Evolutionary conservation across 1,140 invertebrate species (phyloP).

Genomic region (Antheraea mylitta): DNA sequence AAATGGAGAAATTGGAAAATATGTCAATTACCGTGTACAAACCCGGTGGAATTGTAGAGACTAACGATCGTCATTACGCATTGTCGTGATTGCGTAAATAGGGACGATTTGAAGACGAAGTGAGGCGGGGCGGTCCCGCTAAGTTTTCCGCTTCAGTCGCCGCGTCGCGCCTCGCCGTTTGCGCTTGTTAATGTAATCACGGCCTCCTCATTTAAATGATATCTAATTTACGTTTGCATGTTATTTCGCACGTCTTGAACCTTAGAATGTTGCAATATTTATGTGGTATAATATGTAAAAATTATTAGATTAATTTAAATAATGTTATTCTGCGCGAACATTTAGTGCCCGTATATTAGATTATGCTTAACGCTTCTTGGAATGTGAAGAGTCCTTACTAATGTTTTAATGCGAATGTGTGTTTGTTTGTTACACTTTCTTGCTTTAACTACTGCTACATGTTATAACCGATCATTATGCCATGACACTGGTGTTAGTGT

Average conservation of each 20-base stretch:
- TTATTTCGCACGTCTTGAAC: neutral
- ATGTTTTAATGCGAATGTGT: no score
- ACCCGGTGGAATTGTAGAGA: slow-evolving; percentile 39
- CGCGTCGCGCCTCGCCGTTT: slow-evolving; percentile 33
- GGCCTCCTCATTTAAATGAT: neutral
- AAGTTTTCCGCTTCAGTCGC: slow-evolving; percentile 64
- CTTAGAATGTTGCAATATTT: slow-evolving; percentile 4
- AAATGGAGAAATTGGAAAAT: slow-evolving; percentile 69
- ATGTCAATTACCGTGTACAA: slow-evolving; percentile 70
- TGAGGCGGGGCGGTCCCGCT: slow-evolving; percentile 44
- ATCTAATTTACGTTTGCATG: slow-evolving; percentile 2
- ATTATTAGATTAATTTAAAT: slow-evolving; percentile 2
- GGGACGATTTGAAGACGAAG: slow-evolving; percentile 59
- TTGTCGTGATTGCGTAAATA: slow-evolving; percentile 71
- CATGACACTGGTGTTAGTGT: no score
- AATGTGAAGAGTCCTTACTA: no score
- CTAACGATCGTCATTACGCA: slow-evolving; percentile 74
- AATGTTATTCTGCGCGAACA: neutral
- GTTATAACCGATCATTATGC: no score
- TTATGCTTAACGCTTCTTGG: no score
- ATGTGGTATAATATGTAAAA: neutral
- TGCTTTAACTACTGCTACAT: no score
- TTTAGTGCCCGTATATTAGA: no score
- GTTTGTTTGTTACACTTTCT: no score
- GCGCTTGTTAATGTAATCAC: slow-evolving; percentile 41